These are phyloP conservation scores for Clivina fossor DNA, from an alignment of 2,888 invertebrate genomes.

Conservation along the genomic window DNA sequence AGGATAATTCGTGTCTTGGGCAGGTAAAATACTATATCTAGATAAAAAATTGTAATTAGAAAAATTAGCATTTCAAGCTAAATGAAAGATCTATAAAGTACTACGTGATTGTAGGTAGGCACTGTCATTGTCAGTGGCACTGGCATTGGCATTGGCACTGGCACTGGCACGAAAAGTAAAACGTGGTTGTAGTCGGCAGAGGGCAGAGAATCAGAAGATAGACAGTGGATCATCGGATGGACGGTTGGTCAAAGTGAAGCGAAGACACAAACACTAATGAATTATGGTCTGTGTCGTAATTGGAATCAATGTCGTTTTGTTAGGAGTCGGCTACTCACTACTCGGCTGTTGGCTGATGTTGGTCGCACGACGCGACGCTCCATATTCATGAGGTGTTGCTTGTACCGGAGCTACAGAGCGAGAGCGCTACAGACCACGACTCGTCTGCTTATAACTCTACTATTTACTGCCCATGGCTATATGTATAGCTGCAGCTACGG, in stretches of 20 bases:
- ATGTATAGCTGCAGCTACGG: not conserved
- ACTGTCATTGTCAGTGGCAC: too few species aligned
- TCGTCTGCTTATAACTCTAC: not conserved
- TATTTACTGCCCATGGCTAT: not conserved
- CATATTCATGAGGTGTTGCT: slow-evolving; percentile 30
- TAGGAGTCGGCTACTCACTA: slow-evolving; percentile 3
- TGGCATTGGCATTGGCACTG: too few species aligned
- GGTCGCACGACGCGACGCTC: slow-evolving; percentile 16
- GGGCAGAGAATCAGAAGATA: too few species aligned
- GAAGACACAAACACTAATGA: slow-evolving; percentile 28
- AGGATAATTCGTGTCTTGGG: too few species aligned
- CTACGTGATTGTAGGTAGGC: too few species aligned
- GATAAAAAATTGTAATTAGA: too few species aligned
- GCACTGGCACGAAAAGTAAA: too few species aligned
- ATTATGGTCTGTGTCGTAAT: slow-evolving; percentile 27
- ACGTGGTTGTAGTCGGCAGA: too few species aligned
- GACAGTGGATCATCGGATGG: too few species aligned
- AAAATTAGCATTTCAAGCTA: too few species aligned
- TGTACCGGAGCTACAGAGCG: not conserved
- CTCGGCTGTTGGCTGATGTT: slow-evolving; percentile 21
- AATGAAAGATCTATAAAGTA: too few species aligned
- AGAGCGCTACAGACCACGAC: not conserved
- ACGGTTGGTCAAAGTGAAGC: slow-evolving; percentile 7
- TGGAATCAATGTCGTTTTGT: slow-evolving; percentile 28
- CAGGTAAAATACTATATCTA: too few species aligned